phyloP scores from a whole-genome alignment of 2,113 vertebrate species.

The Paralichthys olivaceus region DNA sequence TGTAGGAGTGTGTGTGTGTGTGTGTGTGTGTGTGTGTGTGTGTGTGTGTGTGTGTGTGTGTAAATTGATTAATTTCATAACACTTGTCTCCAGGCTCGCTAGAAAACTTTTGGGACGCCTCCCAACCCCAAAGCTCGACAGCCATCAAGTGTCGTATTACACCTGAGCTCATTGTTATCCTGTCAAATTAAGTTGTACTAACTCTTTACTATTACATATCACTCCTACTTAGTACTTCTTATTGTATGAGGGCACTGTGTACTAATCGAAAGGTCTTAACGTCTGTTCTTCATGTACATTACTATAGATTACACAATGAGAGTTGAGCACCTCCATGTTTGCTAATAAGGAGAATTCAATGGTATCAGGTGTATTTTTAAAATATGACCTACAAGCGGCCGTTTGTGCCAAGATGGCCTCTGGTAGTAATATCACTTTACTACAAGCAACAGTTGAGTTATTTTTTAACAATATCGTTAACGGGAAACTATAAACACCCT shows the following conservation, averaged over 20 bases:
- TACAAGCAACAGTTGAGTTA: background rate
- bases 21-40: constrained; percentile 8
- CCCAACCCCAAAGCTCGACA: background rate
- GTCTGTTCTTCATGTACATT: too few relatives aligned
- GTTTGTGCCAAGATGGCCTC: background rate
- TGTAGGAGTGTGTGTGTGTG: constrained; percentile 40
- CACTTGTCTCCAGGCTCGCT: constrained; percentile 26
- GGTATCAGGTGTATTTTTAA: constrained; percentile 6
- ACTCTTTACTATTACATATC: background rate
- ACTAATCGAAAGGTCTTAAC: too few relatives aligned
- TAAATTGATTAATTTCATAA: constrained; percentile 6
- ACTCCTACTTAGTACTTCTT: background rate
- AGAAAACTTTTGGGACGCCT: constrained; percentile 47
- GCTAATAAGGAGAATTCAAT: too few relatives aligned
- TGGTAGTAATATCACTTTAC: background rate
- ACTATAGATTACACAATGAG: too few relatives aligned
- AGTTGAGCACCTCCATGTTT: too few relatives aligned
- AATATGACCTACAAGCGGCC: too few relatives aligned
- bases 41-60: constrained; percentile 24
- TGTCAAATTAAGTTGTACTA: constrained; percentile 22
- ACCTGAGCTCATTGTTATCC: constrained; percentile 20
- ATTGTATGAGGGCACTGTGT: too few relatives aligned
- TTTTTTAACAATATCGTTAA: background rate
- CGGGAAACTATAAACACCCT: background rate
- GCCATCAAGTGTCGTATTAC: constrained; percentile 20